Percentiles rank a stretch among this genome's conserved stretches.
Evolutionary conservation across 2,888 invertebrate species (phyloP).

Genomic region (Pyralis farinalis): DNA sequence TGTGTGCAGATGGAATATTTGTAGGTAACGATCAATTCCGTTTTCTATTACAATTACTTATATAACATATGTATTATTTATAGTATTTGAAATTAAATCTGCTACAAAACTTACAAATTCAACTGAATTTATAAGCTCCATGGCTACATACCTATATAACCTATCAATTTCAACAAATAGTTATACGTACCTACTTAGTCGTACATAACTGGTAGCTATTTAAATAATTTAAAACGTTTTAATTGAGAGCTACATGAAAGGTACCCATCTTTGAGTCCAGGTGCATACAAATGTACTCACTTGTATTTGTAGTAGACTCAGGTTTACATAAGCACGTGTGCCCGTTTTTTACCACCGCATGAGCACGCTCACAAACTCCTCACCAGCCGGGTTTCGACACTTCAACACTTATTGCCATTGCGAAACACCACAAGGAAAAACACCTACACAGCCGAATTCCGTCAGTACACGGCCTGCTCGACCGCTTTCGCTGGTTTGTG

Average conservation of each 20-base stretch:
- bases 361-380: conserved; percentile 59
- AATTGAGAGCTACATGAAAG: background rate
- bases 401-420: conserved; percentile 75
- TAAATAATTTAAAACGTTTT: too few species aligned
- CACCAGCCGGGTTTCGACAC: conserved; percentile 73
- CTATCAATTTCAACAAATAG: too few species aligned
- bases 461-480: conserved; percentile 45
- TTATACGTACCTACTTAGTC: too few species aligned
- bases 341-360: conserved; percentile 60
- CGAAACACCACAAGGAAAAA: conserved; percentile 64
- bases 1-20: too few species aligned
- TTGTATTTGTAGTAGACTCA: conserved; percentile 50
- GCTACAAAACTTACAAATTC: too few species aligned
- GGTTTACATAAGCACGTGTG: conserved; percentile 73
- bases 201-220: too few species aligned
- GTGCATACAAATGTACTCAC: conserved; percentile 41
- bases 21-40: too few species aligned
- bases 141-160: too few species aligned
- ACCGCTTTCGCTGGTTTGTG: conserved; percentile 63
- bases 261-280: conserved; percentile 1
- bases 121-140: too few species aligned
- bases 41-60: too few species aligned
- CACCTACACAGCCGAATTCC: conserved; percentile 65
- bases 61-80: too few species aligned
- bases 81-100: too few species aligned